Conservation (phyloP, 2,888 invertebrate genomes). For the Rambutsinella grinnellia region DNA sequence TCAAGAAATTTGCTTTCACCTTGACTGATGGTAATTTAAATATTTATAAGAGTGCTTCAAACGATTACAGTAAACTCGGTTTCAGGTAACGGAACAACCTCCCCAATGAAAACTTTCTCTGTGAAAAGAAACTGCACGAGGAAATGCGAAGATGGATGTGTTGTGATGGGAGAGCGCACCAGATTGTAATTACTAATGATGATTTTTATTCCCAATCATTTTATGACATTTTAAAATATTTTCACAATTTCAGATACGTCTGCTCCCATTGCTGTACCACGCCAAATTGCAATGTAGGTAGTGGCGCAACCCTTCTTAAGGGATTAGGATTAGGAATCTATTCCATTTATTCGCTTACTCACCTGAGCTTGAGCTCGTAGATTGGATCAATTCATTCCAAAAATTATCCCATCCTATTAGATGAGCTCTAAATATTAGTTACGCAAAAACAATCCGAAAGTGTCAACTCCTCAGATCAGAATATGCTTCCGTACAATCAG, state of each 20-base stretch:
- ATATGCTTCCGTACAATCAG: too few species aligned
- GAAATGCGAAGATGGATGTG: conserved; percentile 89
- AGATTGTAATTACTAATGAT: conserved; percentile 74
- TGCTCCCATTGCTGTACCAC: conserved; percentile 88
- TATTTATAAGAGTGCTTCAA: too few species aligned
- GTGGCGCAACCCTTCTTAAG: conserved; percentile 33
- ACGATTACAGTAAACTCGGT: too few species aligned
- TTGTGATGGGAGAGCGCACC: conserved; percentile 89
- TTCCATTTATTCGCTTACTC: too few species aligned
- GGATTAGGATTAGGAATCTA: too few species aligned
- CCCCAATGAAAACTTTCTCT: conserved; percentile 49
- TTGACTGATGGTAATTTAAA: conserved; percentile 32
- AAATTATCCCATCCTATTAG: too few species aligned
- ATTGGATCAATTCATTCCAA: too few species aligned
- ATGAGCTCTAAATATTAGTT: too few species aligned
- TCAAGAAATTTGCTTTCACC: conserved; percentile 55
- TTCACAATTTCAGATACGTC: conserved; percentile 72
- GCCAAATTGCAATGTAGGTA: conserved; percentile 82
- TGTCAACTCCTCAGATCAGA: too few species aligned
- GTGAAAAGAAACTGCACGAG: conserved; percentile 71
- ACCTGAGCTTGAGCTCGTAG: too few species aligned
- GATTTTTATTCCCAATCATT: neutral
- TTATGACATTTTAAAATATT: conserved; percentile 7
- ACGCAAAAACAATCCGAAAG: too few species aligned
- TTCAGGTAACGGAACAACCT: conserved; percentile 12